Base-by-base conservation (phyloP, 2,888 invertebrate species). In the Synergus umbraculus region DNA sequence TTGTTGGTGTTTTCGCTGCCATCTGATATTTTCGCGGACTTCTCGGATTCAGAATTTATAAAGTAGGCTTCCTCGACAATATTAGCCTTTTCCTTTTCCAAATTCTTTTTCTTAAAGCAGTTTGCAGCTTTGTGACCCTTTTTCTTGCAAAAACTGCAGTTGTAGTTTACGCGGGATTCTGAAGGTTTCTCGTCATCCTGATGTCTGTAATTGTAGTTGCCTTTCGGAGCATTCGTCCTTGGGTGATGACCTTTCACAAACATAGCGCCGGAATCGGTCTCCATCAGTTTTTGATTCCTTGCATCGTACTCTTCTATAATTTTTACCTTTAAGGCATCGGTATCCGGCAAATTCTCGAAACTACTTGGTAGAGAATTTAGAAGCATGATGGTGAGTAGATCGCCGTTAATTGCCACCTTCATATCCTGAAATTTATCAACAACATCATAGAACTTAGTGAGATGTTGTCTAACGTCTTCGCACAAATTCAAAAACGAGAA, bases 291-390 rank as follows among this genome's bases (percentile, higher is more conserved):
- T 8, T 79, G 41, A 4, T 64, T 49, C 13, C 82, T 76, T 0
- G 81, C 79, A 9, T 81, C 78, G 66, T 76, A 76, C n/a, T 83
- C 79, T 41, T 86, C 85, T 7, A 82, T 78, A 7, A 86, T 86
- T 76, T 87, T 86, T 5, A 80, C 67, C 54, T 83, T 85, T 0
- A 86, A 49, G 0, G 65, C 77, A 18, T 86, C 85, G 8, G 83
- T 58, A 9, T 76, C 66, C 0, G 86, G 86, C 10, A 87, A 79
- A 54, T 84, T 83, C 7, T 84, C 85, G n/a, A 76, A 87, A 10
- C 80, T 83, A 15, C 76, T 60, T 15, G 85, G 84, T 7, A 85
- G 67, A 37, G 82, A 83, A 29, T 85, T 83, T 7, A 86, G 58
- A 3, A 85, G n/a, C 80, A 83, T 83, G 37, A 83, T 65, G 9